phyloP scores from a whole-genome alignment of 2,113 vertebrate genomes.

The Solenodon paradoxus region DNA sequence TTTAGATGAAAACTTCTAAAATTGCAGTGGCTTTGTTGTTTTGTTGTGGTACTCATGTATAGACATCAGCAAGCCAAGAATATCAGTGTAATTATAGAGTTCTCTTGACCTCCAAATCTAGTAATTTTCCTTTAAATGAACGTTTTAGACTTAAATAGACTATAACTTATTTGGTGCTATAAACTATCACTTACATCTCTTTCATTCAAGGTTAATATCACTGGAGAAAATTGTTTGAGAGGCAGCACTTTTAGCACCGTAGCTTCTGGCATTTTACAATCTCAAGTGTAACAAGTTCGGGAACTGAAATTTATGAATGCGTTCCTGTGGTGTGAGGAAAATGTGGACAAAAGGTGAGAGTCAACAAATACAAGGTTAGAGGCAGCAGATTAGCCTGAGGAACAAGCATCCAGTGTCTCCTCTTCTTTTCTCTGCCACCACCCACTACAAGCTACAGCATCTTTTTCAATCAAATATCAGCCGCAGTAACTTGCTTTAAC shows the following conservation, averaged over 20 bases:
- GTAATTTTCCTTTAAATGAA: conserved; percentile 35
- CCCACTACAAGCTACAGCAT: background rate
- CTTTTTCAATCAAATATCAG: conserved; percentile 43
- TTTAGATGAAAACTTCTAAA: background rate
- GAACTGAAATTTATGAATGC: conserved; percentile 57
- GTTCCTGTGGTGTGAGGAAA: conserved; percentile 31
- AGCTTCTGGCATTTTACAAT: conserved; percentile 48
- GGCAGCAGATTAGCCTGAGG: conserved; percentile 52
- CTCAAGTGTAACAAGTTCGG: conserved; percentile 50
- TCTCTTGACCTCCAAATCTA: background rate
- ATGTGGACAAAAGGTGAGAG: conserved; percentile 53
- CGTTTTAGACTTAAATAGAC: background rate
- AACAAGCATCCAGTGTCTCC: conserved; percentile 3
- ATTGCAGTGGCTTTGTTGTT: background rate
- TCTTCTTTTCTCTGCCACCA: background rate
- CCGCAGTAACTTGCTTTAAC: background rate
- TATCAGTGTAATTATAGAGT: background rate
- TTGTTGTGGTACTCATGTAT: background rate
- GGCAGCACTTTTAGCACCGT: background rate
- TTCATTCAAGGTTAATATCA: conserved; percentile 51
- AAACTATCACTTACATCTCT: conserved; percentile 34
- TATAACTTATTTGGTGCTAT: background rate
- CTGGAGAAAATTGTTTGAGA: conserved; percentile 49
- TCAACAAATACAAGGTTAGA: conserved; percentile 60
- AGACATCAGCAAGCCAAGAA: background rate